Evolutionary conservation across 2,888 invertebrate species (phyloP).

Genomic region (Lasius platythorax): DNA sequence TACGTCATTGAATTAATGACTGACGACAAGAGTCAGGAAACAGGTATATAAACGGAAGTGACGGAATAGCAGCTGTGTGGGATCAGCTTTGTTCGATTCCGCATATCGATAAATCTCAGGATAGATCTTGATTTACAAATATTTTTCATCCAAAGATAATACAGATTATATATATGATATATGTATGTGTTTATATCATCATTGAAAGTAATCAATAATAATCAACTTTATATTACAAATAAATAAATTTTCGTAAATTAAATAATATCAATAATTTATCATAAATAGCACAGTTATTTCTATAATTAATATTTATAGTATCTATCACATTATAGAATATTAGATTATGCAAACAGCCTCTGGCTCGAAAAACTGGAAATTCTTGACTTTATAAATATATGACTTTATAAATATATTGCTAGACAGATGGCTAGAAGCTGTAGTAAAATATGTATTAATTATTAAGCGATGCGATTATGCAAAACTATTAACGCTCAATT

Average conservation of each 20-base stretch:
- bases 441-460: neutral
- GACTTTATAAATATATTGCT: neutral
- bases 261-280: neutral
- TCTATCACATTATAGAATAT: neutral
- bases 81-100: neutral
- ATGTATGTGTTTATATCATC: neutral
- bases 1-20: slow-evolving; percentile 29
- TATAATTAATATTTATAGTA: neutral
- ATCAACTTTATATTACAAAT: neutral
- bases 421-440: neutral
- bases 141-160: neutral
- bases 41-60: neutral
- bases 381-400: neutral
- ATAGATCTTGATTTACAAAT: neutral
- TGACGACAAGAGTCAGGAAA: neutral
- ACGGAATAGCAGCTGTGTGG: neutral
- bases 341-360: neutral
- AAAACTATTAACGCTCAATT: neutral
- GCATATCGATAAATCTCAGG: neutral
- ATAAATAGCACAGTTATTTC: neutral
- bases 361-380: slow-evolving; percentile 12
- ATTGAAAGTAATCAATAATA: neutral
- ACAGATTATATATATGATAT: neutral
- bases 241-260: neutral
- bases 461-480: neutral